These are phyloP conservation scores for Dorcus hopei DNA, from an alignment of 2,888 invertebrate species.

Conservation along the genomic window DNA sequence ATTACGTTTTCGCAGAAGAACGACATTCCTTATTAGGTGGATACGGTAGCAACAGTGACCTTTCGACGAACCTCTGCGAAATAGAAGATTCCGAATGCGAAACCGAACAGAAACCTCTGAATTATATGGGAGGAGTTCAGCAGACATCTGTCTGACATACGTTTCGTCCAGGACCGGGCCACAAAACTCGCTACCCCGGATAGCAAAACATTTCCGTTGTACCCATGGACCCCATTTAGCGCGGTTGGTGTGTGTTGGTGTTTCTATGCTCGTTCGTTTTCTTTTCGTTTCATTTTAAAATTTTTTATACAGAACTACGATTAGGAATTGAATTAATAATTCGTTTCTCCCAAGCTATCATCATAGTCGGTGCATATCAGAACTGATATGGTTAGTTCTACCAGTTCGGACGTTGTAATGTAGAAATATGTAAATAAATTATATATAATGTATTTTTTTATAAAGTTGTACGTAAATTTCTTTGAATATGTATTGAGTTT, in stretches of 20 bases:
- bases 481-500: neutral
- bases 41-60: conserved; percentile 75
- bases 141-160: conserved; percentile 48
- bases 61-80: conserved; percentile 86
- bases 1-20: conserved; percentile 56
- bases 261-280: neutral
- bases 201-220: conserved; percentile 33
- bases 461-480: conserved; percentile 17
- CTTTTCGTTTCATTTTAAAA: too few relatives aligned
- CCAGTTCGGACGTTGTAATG: conserved; percentile 9
- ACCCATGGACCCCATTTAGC: conserved; percentile 19
- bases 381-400: conserved; percentile 12
- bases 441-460: conserved; percentile 25
- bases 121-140: conserved; percentile 44
- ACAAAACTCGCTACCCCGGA: conserved; percentile 38
- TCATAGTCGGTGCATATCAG: conserved; percentile 18
- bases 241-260: neutral
- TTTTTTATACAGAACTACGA: neutral
- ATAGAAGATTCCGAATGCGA: conserved; percentile 86
- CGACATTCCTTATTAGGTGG: conserved; percentile 72
- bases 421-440: conserved; percentile 24
- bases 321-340: neutral
- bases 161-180: conserved; percentile 1
- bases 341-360: conserved; percentile 11
- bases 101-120: conserved; percentile 49